Evolutionary conservation across 2,888 invertebrate species (phyloP).

Genomic region (Catocala fraxini): DNA sequence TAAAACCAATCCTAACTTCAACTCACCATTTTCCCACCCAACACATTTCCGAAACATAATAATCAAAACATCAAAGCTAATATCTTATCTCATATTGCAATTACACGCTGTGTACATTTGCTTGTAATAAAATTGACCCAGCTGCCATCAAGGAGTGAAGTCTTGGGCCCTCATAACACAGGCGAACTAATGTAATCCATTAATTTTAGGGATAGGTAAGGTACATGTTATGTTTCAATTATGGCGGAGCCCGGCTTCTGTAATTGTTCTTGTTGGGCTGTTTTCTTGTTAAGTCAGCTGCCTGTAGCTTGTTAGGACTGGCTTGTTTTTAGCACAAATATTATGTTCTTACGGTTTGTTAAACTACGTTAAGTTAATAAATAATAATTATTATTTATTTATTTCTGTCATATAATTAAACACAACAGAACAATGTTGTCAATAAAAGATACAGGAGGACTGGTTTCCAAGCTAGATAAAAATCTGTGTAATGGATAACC

Average conservation of each 20-base stretch:
- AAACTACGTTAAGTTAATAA: too few relatives aligned
- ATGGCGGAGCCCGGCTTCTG: constrained; percentile 15
- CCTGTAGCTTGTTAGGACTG: background rate
- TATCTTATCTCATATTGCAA: background rate
- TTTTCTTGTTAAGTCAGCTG: constrained; percentile 7
- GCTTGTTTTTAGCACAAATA: too few relatives aligned
- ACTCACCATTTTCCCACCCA: too few relatives aligned
- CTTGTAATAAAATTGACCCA: constrained; percentile 14
- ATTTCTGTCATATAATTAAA: too few relatives aligned
- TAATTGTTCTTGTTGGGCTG: constrained; percentile 21
- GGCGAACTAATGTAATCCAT: constrained; percentile 43
- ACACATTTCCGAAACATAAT: background rate
- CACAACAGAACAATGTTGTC: too few relatives aligned
- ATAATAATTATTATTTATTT: too few relatives aligned
- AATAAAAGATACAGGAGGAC: too few relatives aligned
- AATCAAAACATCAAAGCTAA: background rate
- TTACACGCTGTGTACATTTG: background rate
- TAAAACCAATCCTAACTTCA: too few relatives aligned
- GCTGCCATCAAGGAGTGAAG: constrained; percentile 4
- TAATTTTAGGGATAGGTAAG: constrained; percentile 34
- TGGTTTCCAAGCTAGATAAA: too few relatives aligned
- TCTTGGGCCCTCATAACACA: constrained; percentile 20
- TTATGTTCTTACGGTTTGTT: too few relatives aligned
- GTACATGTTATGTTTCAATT: constrained; percentile 46
- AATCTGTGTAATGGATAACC: too few relatives aligned